A percentile compares a stretch with the other conserved stretches of the same genome.
These are phyloP conservation scores for Lucinisca nassula DNA, from an alignment of 2,888 invertebrate species.

Conservation along the genomic window DNA sequence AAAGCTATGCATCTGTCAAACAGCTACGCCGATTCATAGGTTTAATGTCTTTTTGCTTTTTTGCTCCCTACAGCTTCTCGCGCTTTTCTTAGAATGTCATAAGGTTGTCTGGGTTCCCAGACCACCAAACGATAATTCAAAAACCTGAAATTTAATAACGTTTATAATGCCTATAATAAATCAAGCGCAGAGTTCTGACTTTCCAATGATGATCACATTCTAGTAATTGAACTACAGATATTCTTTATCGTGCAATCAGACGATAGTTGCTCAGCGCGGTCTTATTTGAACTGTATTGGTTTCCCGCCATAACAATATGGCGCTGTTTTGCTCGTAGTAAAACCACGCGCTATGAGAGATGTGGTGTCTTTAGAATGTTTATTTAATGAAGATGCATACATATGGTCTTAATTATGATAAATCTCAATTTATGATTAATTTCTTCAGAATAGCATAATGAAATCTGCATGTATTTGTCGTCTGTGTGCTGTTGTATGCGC, in stretches of 20 bases:
- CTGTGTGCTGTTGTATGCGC: background rate
- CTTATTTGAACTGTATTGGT: background rate
- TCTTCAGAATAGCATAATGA: background rate
- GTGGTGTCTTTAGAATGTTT: background rate
- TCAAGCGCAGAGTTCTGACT: background rate
- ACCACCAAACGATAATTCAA: background rate
- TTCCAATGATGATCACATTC: background rate
- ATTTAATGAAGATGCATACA: background rate
- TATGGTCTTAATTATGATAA: background rate
- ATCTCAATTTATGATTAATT: constrained; percentile 5
- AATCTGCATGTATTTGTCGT: constrained; percentile 12
- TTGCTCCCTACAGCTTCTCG: too few relatives aligned
- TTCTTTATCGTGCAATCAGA: background rate
- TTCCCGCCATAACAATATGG: constrained; percentile 4
- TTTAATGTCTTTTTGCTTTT: too few relatives aligned
- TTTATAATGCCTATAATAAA: background rate
- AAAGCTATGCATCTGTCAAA: too few relatives aligned
- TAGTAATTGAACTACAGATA: background rate
- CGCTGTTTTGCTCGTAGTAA: background rate
- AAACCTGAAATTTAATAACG: background rate
- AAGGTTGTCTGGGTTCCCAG: background rate
- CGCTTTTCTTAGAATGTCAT: background rate
- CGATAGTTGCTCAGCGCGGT: background rate
- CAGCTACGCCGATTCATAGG: too few relatives aligned
- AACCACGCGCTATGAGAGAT: background rate